These are phyloP conservation scores for Huso huso DNA, from an alignment of 2,797 vertebrate species.

Conservation along the genomic window DNA sequence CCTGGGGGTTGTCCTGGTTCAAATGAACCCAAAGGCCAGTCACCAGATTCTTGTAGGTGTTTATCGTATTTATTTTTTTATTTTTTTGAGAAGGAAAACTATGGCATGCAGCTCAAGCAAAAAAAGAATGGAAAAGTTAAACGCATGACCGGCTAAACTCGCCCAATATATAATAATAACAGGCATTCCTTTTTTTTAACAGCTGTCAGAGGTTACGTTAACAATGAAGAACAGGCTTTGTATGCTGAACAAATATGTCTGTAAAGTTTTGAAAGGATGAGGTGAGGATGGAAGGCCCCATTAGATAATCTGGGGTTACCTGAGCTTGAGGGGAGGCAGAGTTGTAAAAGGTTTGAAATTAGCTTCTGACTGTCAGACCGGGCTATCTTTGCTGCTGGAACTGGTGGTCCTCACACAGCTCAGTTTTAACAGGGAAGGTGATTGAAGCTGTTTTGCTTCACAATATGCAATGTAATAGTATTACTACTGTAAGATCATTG, in stretches of 20 bases:
- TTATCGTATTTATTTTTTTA: conserved; percentile 29
- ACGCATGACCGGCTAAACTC: no score
- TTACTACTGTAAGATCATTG: no score
- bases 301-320: neutral
- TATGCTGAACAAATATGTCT: conserved; percentile 16
- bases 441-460: no score
- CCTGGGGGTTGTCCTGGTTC: conserved; percentile 22
- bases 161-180: conserved; percentile 8
- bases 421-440: neutral
- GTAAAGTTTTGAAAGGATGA: conserved; percentile 1
- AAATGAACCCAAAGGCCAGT: conserved; percentile 43
- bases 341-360: neutral
- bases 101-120: neutral
- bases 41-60: conserved; percentile 52
- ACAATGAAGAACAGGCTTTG: neutral
- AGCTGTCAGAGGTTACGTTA: conserved; percentile 7
- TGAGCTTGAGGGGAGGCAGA: neutral
- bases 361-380: neutral
- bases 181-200: neutral
- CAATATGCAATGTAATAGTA: no score
- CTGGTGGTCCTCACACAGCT: neutral
- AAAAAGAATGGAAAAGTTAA: neutral
- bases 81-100: conserved; percentile 13
- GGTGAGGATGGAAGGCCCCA: conserved; percentile 10
- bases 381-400: no score